Evolutionary conservation across 2,797 vertebrate genomes (phyloP).

Genomic region (Enteromius paludinosus): DNA sequence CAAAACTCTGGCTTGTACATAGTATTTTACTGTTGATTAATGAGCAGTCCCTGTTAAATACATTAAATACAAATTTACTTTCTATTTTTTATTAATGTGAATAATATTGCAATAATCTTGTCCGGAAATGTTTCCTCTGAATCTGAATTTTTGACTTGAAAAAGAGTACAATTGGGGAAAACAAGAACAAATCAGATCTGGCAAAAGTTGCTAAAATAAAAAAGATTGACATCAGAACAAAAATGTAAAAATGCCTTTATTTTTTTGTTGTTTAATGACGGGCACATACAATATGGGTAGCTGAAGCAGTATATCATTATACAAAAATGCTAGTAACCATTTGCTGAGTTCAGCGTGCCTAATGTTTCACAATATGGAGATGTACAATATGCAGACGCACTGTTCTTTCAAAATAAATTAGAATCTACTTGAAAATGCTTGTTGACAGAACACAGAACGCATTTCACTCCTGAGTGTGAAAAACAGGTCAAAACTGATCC

Average conservation of each 20-base stretch:
- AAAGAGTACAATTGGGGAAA: background rate
- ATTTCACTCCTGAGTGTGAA: conserved; percentile 31
- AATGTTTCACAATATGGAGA: conserved; percentile 34
- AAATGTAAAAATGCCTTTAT: conserved; percentile 61
- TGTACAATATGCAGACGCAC: conserved; percentile 40
- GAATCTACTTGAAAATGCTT: background rate
- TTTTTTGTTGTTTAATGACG: conserved; percentile 50
- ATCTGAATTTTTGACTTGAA: background rate
- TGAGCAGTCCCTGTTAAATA: too few relatives aligned
- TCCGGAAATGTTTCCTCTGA: background rate
- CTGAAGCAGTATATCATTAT: conserved; percentile 47
- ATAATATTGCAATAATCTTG: background rate
- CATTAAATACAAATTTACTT: too few relatives aligned
- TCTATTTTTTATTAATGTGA: background rate
- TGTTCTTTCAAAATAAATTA: conserved; percentile 48
- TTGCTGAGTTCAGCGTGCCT: conserved; percentile 5
- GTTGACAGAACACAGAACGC: conserved; percentile 9
- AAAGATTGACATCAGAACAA: background rate
- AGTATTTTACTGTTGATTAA: too few relatives aligned
- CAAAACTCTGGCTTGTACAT: too few relatives aligned
- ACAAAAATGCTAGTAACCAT: conserved; percentile 42
- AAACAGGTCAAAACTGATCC: conserved; percentile 28
- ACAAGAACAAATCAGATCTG: background rate
- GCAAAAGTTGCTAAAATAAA: background rate
- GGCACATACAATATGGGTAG: conserved; percentile 52